Conservation (phyloP, 2,113 vertebrate genomes). For the Actinemys pallida region DNA sequence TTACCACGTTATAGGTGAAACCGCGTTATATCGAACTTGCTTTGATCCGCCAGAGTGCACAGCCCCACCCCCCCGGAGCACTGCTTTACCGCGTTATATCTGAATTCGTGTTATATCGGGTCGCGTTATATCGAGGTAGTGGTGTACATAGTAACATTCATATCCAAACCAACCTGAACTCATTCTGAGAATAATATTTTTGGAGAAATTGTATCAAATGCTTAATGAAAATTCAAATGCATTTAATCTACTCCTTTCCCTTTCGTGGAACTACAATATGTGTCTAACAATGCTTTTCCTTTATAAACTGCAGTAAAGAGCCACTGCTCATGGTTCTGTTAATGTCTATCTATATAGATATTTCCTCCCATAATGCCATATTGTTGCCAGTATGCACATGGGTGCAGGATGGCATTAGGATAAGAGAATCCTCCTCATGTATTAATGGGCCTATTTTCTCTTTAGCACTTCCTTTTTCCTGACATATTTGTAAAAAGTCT, state of each 20-base stretch:
- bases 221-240: conserved; percentile 24
- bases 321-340: not conserved
- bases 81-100: no score
- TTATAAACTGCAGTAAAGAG: not conserved
- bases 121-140: no score
- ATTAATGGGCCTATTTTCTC: not conserved
- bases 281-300: not conserved
- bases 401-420: not conserved
- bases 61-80: no score
- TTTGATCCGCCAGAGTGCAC: no score
- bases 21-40: no score
- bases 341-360: not conserved
- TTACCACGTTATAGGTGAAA: no score
- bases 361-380: not conserved
- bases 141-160: not conserved
- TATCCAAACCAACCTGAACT: not conserved
- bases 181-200: not conserved
- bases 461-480: not conserved
- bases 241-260: not conserved
- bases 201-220: not conserved
- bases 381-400: not conserved
- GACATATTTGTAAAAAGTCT: not conserved
- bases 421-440: not conserved
- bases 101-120: no score
- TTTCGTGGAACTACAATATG: conserved; percentile 15